Evolutionary conservation across 2,113 vertebrate genomes (phyloP).

Genomic region (Myotis davidii): DNA sequence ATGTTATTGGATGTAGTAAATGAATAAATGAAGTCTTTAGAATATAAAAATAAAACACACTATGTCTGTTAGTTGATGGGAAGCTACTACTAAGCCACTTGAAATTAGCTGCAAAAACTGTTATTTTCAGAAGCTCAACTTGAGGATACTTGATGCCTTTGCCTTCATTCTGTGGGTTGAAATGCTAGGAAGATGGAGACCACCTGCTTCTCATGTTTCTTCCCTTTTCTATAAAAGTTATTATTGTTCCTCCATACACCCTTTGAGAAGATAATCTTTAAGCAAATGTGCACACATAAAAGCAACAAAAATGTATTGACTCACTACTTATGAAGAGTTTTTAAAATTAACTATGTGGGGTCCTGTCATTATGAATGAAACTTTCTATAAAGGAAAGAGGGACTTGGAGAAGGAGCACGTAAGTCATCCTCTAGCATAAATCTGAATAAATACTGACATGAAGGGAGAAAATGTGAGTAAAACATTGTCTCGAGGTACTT

Average conservation of each 20-base stretch:
- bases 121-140: neutral
- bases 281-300: neutral
- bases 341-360: neutral
- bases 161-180: neutral
- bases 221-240: neutral
- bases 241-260: neutral
- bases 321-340: neutral
- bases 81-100: neutral
- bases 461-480: neutral
- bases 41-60: slow-evolving; percentile 41
- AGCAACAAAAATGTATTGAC: neutral
- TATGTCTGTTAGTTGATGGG: neutral
- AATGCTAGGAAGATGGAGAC: neutral
- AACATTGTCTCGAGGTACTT: neutral
- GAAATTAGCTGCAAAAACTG: slow-evolving; percentile 4
- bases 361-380: neutral
- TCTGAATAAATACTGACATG: neutral
- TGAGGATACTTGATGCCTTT: neutral
- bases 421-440: neutral
- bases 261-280: slow-evolving; percentile 7
- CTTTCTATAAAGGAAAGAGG: neutral
- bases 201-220: neutral
- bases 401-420: neutral
- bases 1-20: neutral
- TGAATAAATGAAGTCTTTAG: neutral